Evolutionary conservation across 2,888 invertebrate species (phyloP).

Genomic region (Drosophila melanosoma): DNA sequence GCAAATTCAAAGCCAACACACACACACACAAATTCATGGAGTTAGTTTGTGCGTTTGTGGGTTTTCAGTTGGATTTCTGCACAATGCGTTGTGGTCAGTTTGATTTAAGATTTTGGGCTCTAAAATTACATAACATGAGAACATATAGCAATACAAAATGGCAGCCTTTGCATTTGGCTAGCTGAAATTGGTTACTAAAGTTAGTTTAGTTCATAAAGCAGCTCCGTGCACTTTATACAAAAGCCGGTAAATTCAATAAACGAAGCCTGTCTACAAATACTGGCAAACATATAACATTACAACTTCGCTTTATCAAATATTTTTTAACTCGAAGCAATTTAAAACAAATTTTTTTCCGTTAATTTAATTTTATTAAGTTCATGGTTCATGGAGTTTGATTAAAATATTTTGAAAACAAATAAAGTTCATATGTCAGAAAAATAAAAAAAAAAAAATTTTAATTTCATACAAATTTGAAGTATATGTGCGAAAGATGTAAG

Average conservation of each 20-base stretch:
- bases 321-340: neutral
- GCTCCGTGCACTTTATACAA: constrained; percentile 10
- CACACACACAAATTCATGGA: constrained; percentile 9
- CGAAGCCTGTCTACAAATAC: neutral
- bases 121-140: constrained; percentile 28
- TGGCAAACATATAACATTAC: neutral
- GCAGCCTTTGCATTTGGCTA: constrained; percentile 7
- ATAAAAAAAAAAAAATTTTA: neutral
- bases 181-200: constrained; percentile 42
- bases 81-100: constrained; percentile 64
- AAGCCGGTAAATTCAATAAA: neutral
- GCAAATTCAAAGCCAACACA: constrained; percentile 73
- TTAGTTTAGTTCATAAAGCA: constrained; percentile 19
- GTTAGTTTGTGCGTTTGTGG: constrained; percentile 36
- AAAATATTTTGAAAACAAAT: neutral
- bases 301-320: neutral
- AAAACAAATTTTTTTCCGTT: neutral
- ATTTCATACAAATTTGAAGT: neutral
- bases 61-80: constrained; percentile 51
- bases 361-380: neutral
- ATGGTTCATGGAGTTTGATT: neutral
- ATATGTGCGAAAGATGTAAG: neutral
- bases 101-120: constrained; percentile 57
- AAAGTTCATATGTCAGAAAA: neutral
- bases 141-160: constrained; percentile 26